Base-by-base conservation (phyloP, 2,888 invertebrate species). In the Pollenia griseotomentosa region DNA sequence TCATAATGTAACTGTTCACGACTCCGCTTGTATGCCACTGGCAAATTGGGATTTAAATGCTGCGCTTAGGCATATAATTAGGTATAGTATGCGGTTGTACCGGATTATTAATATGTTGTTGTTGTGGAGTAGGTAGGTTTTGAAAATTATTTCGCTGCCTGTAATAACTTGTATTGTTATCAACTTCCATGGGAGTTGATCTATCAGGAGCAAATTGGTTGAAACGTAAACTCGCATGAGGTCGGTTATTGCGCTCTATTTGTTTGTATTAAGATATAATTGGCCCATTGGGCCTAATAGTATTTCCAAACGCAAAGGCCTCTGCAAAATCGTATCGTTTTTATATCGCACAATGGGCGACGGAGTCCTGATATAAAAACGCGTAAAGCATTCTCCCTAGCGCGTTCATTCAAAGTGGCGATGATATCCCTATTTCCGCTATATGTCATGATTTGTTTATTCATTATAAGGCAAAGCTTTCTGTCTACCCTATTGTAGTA, bases 361-460 rank as follows among this genome's bases (percentile, higher is more conserved):
- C 42, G 61, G 40, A 61, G 57, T 55, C 66, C 66, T 53, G 78
- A 68, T 66, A 78, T 78, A 40, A 78, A 78, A 66, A 78, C 19
- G 19, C 19, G 1, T 19, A 19, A 53, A 63, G 71, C 53, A 8
- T 12, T 66, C 81, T 55, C 59, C 33, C 23, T 53, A 70, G 51
- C 16, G 40, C 70, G 51, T 53, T 83, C 71, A 57, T 78, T 83
- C 63, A 78, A 23, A 65, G 63, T 44, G 53, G 40, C 55, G 40
- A 55, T 57, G 59, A 79, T 71, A 84, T 84, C 83, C 11, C 42
- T 55, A 82, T 71, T 83, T 53, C 63, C 83, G 83, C 77, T 48
- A 70, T 83, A 75, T 42, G 83, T 63, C 71, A 73, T 78, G 42
- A 83, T 78, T 57, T 71, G 71, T 65, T 71, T 83, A 83, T 83